phyloP scores from a whole-genome alignment of 1,140 invertebrate genomes.

The Sitobion miscanthi region DNA sequence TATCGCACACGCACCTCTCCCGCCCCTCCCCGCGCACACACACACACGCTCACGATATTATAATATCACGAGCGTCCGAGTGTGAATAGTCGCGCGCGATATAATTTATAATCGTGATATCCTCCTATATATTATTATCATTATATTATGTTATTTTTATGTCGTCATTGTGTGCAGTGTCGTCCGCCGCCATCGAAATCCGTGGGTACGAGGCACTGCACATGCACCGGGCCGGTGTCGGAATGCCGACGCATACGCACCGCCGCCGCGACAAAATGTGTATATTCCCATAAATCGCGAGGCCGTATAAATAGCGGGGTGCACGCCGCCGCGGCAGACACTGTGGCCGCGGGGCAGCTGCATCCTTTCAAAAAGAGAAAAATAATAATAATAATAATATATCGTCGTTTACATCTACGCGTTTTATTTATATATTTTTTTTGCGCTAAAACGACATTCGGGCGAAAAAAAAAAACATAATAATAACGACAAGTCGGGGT shows the following conservation, averaged over 20 bases:
- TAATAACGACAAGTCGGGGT: too few relatives aligned
- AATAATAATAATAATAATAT: neutral
- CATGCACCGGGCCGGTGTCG: constrained; percentile 1
- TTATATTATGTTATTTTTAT: neutral
- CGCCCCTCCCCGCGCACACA: neutral
- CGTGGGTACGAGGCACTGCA: neutral
- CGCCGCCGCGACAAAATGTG: neutral
- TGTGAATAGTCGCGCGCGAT: neutral
- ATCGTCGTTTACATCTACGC: neutral
- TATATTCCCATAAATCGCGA: constrained; percentile 10
- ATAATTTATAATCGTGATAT: neutral
- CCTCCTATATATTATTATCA: neutral
- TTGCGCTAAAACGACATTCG: neutral
- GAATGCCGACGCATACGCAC: neutral
- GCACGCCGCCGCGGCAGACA: neutral
- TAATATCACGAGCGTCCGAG: neutral
- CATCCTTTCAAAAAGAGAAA: neutral
- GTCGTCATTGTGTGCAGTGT: too few relatives aligned
- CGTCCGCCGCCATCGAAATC: neutral
- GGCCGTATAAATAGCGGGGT: neutral
- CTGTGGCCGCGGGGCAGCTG: neutral
- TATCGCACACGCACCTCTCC: neutral
- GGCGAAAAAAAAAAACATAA: neutral
- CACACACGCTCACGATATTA: neutral
- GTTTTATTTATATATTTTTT: neutral